These are phyloP conservation scores for Sardinella longiceps DNA, from an alignment of 2,797 vertebrate genomes.

Conservation along the genomic window DNA sequence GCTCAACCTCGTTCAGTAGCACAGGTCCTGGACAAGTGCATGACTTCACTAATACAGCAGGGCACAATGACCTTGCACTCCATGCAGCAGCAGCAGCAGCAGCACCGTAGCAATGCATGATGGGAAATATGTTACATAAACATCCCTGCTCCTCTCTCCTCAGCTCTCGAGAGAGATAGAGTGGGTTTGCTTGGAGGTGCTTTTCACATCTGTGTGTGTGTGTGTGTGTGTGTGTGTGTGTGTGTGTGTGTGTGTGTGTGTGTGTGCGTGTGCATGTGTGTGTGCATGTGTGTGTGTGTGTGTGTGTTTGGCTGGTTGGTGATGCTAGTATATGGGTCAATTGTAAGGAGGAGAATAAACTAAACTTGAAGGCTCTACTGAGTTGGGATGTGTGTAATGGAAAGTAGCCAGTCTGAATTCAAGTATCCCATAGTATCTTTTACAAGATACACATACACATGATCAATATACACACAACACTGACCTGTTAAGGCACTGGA, in stretches of 20 bases:
- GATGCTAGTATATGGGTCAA: no score
- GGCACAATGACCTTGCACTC: background rate
- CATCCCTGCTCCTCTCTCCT: background rate
- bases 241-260: constrained; percentile 6
- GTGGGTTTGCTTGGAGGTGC: background rate
- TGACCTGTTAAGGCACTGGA: no score
- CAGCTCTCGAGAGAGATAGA: background rate
- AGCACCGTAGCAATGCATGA: background rate
- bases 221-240: constrained; percentile 10
- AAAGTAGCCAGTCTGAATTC: no score
- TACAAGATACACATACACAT: no score
- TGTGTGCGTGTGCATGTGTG: background rate
- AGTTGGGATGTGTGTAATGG: no score
- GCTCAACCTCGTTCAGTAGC: background rate
- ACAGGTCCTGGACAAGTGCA: background rate
- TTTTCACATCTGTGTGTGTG: background rate
- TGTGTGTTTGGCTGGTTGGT: background rate
- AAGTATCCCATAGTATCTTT: no score
- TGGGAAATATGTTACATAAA: background rate
- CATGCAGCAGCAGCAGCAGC: background rate
- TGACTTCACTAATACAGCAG: background rate
- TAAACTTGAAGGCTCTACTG: no score
- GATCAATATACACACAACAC: no score
- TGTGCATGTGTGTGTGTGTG: background rate
- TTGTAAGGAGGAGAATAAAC: no score